Percentiles rank a stretch among this genome's conserved stretches.
phyloP scores from a whole-genome alignment of 2,113 vertebrate species.

The Pyrgilauda ruficollis region DNA sequence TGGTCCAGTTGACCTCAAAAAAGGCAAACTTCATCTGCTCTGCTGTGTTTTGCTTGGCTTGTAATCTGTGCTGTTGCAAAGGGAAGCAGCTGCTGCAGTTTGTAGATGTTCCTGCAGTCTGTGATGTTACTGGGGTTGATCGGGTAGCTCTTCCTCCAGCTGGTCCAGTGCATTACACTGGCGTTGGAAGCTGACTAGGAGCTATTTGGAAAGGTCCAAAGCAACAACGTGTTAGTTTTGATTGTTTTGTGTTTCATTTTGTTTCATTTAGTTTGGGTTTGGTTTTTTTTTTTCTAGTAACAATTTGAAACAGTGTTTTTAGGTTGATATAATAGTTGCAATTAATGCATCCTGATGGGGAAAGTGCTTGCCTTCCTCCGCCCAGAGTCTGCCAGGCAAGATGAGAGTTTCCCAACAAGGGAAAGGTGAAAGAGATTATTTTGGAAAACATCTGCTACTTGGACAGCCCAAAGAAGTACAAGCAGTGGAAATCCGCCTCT shows the following conservation, averaged over 20 bases:
- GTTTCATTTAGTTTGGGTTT: background rate
- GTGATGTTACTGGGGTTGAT: background rate
- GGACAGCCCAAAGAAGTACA: background rate
- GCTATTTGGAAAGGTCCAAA: background rate
- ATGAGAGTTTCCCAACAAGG: background rate
- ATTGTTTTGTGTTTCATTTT: background rate
- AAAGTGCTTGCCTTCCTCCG: background rate
- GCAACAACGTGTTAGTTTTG: background rate
- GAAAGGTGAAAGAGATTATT: background rate
- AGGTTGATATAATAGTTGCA: background rate
- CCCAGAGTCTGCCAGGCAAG: background rate
- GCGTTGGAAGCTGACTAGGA: background rate
- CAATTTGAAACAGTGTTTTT: background rate
- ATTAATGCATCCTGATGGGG: background rate
- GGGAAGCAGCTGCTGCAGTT: background rate
- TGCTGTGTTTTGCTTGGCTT: background rate
- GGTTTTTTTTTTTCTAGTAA: background rate
- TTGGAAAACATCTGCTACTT: background rate
- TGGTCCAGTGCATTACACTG: rapidly evolving
- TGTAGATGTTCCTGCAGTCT: background rate
- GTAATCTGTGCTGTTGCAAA: background rate
- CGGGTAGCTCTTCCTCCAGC: background rate
- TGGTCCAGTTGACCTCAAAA: background rate
- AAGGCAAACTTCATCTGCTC: background rate
- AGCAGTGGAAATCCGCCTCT: background rate